A percentile compares a stretch with the other conserved stretches of the same genome.
Conservation (phyloP, 2,797 vertebrate genomes). For the Hyperoplus immaculatus region DNA sequence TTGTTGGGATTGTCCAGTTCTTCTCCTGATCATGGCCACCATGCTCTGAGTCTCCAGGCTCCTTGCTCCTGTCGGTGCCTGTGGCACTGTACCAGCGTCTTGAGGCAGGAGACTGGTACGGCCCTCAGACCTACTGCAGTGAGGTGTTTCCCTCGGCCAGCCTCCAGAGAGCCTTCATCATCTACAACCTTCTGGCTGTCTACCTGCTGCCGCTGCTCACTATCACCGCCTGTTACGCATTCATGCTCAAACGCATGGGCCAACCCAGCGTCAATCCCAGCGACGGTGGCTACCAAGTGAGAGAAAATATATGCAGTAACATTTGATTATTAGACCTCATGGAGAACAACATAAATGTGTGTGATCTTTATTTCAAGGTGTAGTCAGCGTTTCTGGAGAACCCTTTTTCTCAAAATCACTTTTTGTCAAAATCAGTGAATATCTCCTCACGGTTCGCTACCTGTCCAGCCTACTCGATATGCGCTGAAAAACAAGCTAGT, state of each 20-base stretch:
- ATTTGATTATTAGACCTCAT: no score
- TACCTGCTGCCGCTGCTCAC: slow-evolving; percentile 82
- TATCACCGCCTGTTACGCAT: slow-evolving; percentile 78
- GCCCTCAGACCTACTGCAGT: slow-evolving; percentile 80
- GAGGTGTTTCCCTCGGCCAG: slow-evolving; percentile 78
- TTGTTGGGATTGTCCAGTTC: neutral
- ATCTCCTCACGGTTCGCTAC: no score
- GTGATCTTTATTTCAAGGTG: no score
- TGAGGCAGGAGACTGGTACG: slow-evolving; percentile 80
- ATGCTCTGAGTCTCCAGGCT: slow-evolving; percentile 59
- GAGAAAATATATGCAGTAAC: neutral
- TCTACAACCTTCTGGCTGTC: slow-evolving; percentile 83
- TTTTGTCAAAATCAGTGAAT: no score
- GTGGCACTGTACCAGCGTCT: slow-evolving; percentile 78
- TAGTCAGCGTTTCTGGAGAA: no score
- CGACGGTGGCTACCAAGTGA: slow-evolving; percentile 78
- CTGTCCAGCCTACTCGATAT: no score
- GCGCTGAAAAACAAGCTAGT: no score
- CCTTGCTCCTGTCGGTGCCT: slow-evolving; percentile 78
- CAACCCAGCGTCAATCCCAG: slow-evolving; percentile 74
- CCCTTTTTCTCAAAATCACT: no score
- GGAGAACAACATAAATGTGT: no score
- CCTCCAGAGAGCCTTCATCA: slow-evolving; percentile 79
- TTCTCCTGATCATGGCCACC: neutral
- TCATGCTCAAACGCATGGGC: slow-evolving; percentile 83